Base-by-base conservation (phyloP, 2,797 vertebrate species). In the Coluber constrictor region DNA sequence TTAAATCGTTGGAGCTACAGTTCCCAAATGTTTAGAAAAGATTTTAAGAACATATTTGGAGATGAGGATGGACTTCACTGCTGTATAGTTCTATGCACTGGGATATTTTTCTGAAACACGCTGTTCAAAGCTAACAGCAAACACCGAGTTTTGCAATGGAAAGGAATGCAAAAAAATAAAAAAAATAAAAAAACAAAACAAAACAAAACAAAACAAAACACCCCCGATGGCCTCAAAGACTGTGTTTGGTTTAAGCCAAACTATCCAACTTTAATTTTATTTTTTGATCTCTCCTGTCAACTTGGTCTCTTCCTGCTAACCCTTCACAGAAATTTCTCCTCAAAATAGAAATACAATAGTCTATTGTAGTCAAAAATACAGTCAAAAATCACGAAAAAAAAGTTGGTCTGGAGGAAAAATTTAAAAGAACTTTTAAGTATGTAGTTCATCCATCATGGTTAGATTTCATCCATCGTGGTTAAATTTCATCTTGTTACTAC, bases 181-280 rank as follows among this genome's bases (percentile, higher is more conserved):
- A n/a, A n/a, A n/a, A n/a, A n/a, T n/a, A n/a, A n/a, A n/a, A n/a
- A n/a, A n/a, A n/a, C n/a, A n/a, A n/a, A n/a, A n/a, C n/a, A 51
- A 51, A 51, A 51, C 5, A 1, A 51, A 51, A 51, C 7, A 51
- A 51, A 51, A 1, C 7, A 51, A 51, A 95, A 95, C 92, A 12
- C 11, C 9, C 51, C 1, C 54, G 16, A 90, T 86, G 91, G 95
- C 95, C 96, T 95, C 92, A 96, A 91, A 95, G 94, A 94, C 95
- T 95, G 94, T 92, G 94, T 96, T 93, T 90, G 93, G 96, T 96
- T 96, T 95, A 96, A 95, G 94, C 95, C 93, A 94, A 96, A 90
- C 87, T 94, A 86, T 96, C 86, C 95, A 59, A 96, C 89, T 93
- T 95, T 92, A 94, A 95, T 60, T 94, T 96, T 96, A 96, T 96